Evolutionary conservation across 1,140 invertebrate species (phyloP).

Genomic region (Polypedilum vanderplanki): DNA sequence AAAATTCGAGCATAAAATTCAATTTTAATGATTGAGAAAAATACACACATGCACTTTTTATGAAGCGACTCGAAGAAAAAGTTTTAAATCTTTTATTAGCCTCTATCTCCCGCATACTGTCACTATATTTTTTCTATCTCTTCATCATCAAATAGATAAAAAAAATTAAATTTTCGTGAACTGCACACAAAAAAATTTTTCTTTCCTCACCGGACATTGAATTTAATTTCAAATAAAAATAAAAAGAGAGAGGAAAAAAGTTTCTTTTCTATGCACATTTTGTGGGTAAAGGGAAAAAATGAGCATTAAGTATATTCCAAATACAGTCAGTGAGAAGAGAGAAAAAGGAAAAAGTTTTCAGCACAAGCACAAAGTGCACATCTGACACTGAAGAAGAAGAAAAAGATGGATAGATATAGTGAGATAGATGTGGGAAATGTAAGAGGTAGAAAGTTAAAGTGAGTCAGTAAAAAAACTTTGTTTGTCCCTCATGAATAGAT

Average conservation of each 20-base stretch:
- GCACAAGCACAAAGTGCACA: background rate
- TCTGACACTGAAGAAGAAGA: background rate
- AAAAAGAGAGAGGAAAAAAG: too few species aligned
- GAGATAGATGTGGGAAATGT: background rate
- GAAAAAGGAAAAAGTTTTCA: conserved; percentile 18
- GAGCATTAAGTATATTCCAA: too few species aligned
- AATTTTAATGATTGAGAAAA: too few species aligned
- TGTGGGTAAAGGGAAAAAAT: background rate
- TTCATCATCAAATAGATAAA: background rate
- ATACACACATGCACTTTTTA: too few species aligned
- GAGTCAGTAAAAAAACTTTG: background rate
- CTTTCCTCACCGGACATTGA: conserved; percentile 1
- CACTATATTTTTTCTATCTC: background rate
- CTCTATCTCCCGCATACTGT: background rate
- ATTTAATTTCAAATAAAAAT: background rate
- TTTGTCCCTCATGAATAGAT: conserved; percentile 26
- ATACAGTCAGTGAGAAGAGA: background rate
- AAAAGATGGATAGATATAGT: background rate
- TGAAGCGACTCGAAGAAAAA: too few species aligned
- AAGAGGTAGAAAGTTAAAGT: conserved; percentile 1
- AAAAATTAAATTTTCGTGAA: background rate
- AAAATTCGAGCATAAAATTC: too few species aligned
- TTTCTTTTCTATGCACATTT: background rate
- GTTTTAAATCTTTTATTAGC: too few species aligned
- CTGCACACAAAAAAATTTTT: background rate